Base-by-base conservation (phyloP, 2,888 invertebrate genomes). In the Eueremaeus valkanovi region DNA sequence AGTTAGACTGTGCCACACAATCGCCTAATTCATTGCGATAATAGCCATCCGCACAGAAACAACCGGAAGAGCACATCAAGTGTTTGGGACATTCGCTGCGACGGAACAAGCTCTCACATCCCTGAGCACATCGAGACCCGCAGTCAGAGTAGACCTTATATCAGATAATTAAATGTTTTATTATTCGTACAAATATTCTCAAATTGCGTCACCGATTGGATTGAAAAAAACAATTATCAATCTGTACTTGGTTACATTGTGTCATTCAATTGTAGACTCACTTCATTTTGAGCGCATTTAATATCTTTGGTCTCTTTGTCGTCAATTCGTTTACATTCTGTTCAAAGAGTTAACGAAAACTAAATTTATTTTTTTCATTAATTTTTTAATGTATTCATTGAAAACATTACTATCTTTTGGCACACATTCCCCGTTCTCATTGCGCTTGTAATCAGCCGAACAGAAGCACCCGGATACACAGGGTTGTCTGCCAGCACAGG, bases 1-100 rank as follows among this genome's bases (percentile, higher is more conserved):
- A 68, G 9, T 68, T 5, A 1, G 3, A 9, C 21, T 68, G 21
- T 1, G 68, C 24, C 1, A 68, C 68, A 42, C 68, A 68, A 9
- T 68, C 42, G 24, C 68, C 68, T 11, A 68, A 36, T 68, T 68
- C 68, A 21, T 68, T 68, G 29, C 42, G 29, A 24, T 40, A 68
- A 13, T 36, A 68, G 68, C 68, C 68, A 0, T 40, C 16, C 1
- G 3, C 21, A 42, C 68, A 68, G 68, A 68, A 68, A 68, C 68
- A 68, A 24, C 68, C 68, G 33, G 40, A 40, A 2, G 13, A 40
- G 24, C 68, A 68, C 21, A 68, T 9, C 36, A 5, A 21, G 0
- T 21, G 2, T 24, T 68, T 42, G 3, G 68, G 24, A 68, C 68
- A 68, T 13, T 68, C 68, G 6, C 11, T 13, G 8, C 1, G 33